These are phyloP conservation scores for Noctuana brunneofusca DNA, from an alignment of 2,888 invertebrate species.

Conservation along the genomic window DNA sequence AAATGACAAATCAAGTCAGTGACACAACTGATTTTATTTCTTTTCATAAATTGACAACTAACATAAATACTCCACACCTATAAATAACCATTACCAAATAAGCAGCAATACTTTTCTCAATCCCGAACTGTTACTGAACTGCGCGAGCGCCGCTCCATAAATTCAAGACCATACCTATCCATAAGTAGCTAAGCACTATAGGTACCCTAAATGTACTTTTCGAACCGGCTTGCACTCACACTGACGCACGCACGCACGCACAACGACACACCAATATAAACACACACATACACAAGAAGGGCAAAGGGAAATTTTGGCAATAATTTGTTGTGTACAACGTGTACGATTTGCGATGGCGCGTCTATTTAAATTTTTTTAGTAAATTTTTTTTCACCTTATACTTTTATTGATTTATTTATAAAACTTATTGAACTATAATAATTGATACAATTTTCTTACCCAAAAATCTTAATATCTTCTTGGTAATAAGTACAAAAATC, in stretches of 20 bases:
- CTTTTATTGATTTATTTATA: too few species aligned
- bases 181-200: conserved; percentile 61
- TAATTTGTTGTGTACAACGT: conserved; percentile 56
- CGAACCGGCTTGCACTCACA: conserved; percentile 68
- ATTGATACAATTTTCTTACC: too few species aligned
- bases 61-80: too few species aligned
- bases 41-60: too few species aligned
- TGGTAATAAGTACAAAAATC: too few species aligned
- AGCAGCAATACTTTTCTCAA: neutral
- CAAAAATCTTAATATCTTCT: too few species aligned
- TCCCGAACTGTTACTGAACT: neutral
- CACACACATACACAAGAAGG: conserved; percentile 52
- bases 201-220: conserved; percentile 64
- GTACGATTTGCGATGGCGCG: neutral
- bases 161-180: conserved; percentile 41
- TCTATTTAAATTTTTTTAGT: neutral
- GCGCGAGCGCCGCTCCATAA: conserved; percentile 26
- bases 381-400: neutral
- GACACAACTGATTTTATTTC: too few species aligned
- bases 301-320: conserved; percentile 81
- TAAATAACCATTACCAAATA: neutral
- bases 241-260: conserved; percentile 46
- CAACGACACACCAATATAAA: conserved; percentile 16
- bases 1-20: too few species aligned
- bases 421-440: too few species aligned